Percentiles rank a stretch among this genome's conserved stretches.
Conservation (phyloP, 1,140 invertebrate genomes). For the Gryllus bimaculatus region DNA sequence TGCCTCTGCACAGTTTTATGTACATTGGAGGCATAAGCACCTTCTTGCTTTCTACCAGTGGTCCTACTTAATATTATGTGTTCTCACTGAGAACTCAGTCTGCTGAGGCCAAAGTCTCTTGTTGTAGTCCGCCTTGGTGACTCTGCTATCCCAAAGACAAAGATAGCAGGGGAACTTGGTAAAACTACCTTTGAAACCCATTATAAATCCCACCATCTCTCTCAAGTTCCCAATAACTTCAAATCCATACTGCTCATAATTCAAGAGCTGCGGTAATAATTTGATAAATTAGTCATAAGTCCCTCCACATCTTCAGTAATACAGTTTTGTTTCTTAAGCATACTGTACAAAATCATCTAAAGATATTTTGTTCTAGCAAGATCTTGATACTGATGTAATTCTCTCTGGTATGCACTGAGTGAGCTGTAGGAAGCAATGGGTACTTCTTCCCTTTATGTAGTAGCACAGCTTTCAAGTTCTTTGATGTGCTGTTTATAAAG, state of each 20-base stretch:
- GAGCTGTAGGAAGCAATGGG: slow-evolving; percentile 24
- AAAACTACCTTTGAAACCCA: too few relatives aligned
- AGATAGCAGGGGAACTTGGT: slow-evolving; percentile 35
- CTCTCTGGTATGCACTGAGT: slow-evolving; percentile 32
- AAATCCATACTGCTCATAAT: slow-evolving; percentile 31
- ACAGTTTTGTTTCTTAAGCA: too few relatives aligned
- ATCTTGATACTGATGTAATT: slow-evolving; percentile 25
- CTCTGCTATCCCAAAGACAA: slow-evolving; percentile 36
- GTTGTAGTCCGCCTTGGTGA: slow-evolving; percentile 29
- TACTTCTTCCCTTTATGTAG: slow-evolving; percentile 32
- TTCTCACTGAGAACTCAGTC: too few relatives aligned
- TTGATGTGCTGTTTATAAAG: slow-evolving; percentile 29
- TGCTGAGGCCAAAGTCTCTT: slow-evolving; percentile 27
- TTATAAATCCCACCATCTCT: too few relatives aligned
- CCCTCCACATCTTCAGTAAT: too few relatives aligned
- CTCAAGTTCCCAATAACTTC: slow-evolving; percentile 24
- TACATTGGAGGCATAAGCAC: too few relatives aligned
- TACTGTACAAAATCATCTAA: too few relatives aligned
- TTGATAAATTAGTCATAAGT: too few relatives aligned
- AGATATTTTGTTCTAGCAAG: slow-evolving; percentile 28
- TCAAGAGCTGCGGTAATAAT: too few relatives aligned
- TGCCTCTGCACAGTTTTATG: too few relatives aligned
- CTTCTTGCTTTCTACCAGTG: too few relatives aligned
- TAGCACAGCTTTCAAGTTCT: slow-evolving; percentile 31
- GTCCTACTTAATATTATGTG: too few relatives aligned